A percentile compares a stretch with the other conserved stretches of the same genome.
Conservation (phyloP, 2,113 vertebrate species). For the Coryphaenoides rupestris region DNA sequence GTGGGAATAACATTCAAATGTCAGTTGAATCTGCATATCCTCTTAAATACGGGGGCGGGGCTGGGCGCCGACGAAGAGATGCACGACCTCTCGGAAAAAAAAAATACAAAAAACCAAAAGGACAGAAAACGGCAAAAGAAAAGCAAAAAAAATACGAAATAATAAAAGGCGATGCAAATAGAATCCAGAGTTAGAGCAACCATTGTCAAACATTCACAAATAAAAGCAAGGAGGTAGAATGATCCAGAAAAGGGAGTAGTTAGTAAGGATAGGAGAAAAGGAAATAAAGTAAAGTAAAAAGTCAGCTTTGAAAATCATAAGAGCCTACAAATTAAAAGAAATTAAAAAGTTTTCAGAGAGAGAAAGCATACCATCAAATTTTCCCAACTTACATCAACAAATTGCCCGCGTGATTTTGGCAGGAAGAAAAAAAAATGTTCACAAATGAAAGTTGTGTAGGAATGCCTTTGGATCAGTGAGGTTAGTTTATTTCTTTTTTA, state of each 20-base stretch:
- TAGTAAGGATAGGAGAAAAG: conserved; percentile 61
- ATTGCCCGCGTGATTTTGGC: conserved; percentile 99
- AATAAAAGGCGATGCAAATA: conserved; percentile 67
- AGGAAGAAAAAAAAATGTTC: conserved; percentile 97
- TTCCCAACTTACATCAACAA: conserved; percentile 99
- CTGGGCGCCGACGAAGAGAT: conserved; percentile 72
- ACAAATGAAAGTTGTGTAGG: conserved; percentile 99
- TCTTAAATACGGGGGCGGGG: conserved; percentile 69
- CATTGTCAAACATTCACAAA: conserved; percentile 74
- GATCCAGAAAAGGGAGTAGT: conserved; percentile 70
- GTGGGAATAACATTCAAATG: conserved; percentile 69
- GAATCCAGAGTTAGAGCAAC: conserved; percentile 71
- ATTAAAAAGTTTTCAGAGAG: conserved; percentile 72
- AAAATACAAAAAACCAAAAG: conserved; percentile 35
- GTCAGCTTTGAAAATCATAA: conserved; percentile 67
- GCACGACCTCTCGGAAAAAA: conserved; percentile 66
- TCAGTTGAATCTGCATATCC: conserved; percentile 63
- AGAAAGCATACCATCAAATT: conserved; percentile 89
- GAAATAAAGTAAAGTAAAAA: too few species aligned
- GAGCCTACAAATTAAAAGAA: conserved; percentile 73
- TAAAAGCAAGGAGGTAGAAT: conserved; percentile 78
- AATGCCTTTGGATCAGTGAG: conserved; percentile 95
- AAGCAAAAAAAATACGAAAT: conserved; percentile 36
- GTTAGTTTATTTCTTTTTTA: conserved; percentile 80
- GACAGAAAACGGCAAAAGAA: conserved; percentile 35